Evolutionary conservation across 2,888 invertebrate species (phyloP), one percentile per base, ranked within the genome.

Genomic region (Drosophila rellima): DNA sequence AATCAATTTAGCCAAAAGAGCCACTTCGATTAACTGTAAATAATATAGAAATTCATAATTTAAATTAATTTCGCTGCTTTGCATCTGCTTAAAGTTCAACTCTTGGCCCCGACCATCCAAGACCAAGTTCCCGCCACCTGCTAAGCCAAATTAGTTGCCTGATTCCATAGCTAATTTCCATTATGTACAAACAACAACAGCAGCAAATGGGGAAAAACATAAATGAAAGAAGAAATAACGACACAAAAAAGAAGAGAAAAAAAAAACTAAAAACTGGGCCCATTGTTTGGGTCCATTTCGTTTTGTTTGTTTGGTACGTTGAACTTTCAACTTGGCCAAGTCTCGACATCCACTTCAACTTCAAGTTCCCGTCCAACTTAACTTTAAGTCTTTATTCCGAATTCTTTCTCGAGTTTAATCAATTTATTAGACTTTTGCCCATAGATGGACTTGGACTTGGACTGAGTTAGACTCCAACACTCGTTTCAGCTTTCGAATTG

Each of bases 311-410:
- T 52, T 59, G 56, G 83, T 72, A 52, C 84, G 62, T 78, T 87
- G 87, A 88, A 87, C 88, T 87, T 82, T 88, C 87, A 88, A 84
- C 88, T 76, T 62, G 55, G 1, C 40, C 33, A 39, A 52, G 47
- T 13, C 45, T 15, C 61, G 48, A 65, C 17, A 33, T 20, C 56
- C 40, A 62, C 17, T 29, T 23, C 56, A 45, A 62, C 48, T 54
- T 47, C 15, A 39, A n/a, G n/a, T 23, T 33, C 42, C 45, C 44
- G 2, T 31, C 20, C 20, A 60, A 50, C 42, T 63, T 40, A 60
- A 50, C 42, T 63, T 40, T 7, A 55, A 54, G 51, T 61, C 54
- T 18, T 33, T 44, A 74, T 74, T 56, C 52, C 39, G 63, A 73
- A 73, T 69, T 77, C 73, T 70, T 67, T 26, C 17, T 13, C 20